Evolutionary conservation across 2,797 vertebrate genomes (phyloP).

Genomic region (Octomys mimax): DNA sequence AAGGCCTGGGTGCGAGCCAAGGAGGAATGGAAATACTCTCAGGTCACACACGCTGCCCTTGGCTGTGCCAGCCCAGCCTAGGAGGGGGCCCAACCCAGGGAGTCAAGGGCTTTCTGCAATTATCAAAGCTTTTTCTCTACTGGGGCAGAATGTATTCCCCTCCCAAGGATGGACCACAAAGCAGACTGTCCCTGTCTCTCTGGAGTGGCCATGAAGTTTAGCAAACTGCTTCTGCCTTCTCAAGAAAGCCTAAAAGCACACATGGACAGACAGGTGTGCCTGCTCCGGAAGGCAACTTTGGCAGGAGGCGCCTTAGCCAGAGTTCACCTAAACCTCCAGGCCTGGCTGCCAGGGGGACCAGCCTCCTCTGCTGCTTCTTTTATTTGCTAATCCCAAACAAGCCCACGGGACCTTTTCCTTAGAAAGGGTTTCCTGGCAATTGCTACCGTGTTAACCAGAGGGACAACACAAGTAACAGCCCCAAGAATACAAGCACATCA

Average conservation of each 20-base stretch:
- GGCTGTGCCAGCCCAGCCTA: slow-evolving; percentile 61
- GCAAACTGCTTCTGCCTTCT: not conserved
- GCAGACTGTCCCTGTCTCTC: slow-evolving; percentile 54
- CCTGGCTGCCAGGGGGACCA: not conserved
- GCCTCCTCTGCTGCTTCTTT: not conserved
- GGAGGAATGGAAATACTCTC: slow-evolving; percentile 41
- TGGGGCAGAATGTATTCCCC: slow-evolving; percentile 40
- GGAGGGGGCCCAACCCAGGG: not conserved
- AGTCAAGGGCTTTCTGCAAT: slow-evolving; percentile 47
- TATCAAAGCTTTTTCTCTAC: slow-evolving; percentile 27
- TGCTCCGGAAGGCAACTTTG: accelerated
- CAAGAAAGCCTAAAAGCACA: not conserved
- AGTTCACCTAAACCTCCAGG: not conserved
- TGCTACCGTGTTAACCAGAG: slow-evolving; percentile 35
- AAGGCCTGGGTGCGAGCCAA: slow-evolving; percentile 68
- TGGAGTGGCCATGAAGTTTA: slow-evolving; percentile 30
- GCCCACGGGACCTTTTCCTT: not conserved
- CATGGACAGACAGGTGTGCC: not conserved
- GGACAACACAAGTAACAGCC: slow-evolving; percentile 29
- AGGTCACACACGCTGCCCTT: slow-evolving; percentile 65
- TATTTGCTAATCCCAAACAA: slow-evolving; percentile 9
- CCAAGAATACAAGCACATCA: not conserved
- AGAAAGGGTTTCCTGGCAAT: slow-evolving; percentile 53
- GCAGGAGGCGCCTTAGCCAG: not conserved
- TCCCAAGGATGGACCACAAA: not conserved